Evolutionary conservation across 2,113 vertebrate species (phyloP), one percentile per base, ranked within the genome.

Genomic region (Colistium nudipinnis): DNA sequence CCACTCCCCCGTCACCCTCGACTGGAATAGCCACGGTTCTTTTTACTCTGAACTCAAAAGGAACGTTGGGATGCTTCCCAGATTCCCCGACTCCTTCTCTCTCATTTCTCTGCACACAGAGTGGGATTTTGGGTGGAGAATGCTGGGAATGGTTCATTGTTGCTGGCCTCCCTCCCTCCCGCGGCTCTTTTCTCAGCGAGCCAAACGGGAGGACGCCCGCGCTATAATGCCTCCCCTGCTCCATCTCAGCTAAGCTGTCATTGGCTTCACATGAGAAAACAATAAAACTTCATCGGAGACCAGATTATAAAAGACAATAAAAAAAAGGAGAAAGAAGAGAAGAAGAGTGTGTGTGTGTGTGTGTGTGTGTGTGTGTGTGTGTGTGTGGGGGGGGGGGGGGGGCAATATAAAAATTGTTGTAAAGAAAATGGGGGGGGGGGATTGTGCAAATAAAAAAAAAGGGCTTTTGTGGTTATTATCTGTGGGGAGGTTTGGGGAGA

Each of bases 201-300:
- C 86, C 84, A 87, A 88, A 92, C 85, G 78, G 87, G 88, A 85
- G 87, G 92, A 93, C 88, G 87, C 82, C 90, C 51, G 85, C 54
- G 84, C 82, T 81, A 78, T 88, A 92, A 94, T 87, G 82, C 81
- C 78, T 85, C 52, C 90, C 69, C 82, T 88, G 78, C 83, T 87
- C 86, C 87, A 90, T 94, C 89, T 87, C 56, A 6, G 81, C 89
- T 95, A 94, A 95, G 91, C 92, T 75, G 91, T 93, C 92, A 94
- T 76, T 94, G 91, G 93, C 85, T 93, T 84, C 89, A 89, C 90
- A 86, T 88, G 91, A 92, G 88, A 93, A n/a, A 95, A 95, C 92
- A 90, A 94, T 94, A 91, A 93, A 93, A 94, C 90, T 94, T 94
- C 90, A 95, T 74, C 92, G 83, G 93, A 95, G 92, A 93, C 90